These are phyloP conservation scores for Patagioenas fasciata DNA, from an alignment of 2,113 vertebrate genomes.

Conservation along the genomic window DNA sequence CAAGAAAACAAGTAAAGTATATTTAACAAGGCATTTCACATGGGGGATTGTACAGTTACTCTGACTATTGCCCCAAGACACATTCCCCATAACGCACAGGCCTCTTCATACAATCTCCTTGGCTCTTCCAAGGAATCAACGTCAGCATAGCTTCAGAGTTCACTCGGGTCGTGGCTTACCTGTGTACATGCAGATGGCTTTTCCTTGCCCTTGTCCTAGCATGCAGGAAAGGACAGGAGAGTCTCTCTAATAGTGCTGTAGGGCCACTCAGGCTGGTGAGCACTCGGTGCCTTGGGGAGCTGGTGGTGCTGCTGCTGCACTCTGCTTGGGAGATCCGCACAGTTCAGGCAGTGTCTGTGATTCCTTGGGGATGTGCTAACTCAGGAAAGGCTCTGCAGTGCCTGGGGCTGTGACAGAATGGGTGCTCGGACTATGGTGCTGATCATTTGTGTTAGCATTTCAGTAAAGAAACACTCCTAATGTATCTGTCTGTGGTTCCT, in stretches of 20 bases:
- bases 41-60: neutral
- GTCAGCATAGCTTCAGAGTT: neutral
- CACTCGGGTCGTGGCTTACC: neutral
- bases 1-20: neutral
- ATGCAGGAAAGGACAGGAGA: neutral
- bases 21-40: neutral
- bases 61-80: neutral
- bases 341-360: neutral
- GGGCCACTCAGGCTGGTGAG: neutral
- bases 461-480: neutral
- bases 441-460: neutral
- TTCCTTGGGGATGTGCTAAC: neutral
- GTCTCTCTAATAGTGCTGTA: neutral
- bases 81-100: neutral
- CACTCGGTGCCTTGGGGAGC: neutral
- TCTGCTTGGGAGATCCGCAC: neutral
- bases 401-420: neutral
- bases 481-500: neutral
- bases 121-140: neutral
- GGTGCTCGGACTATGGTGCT: neutral
- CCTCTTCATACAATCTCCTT: neutral
- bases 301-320: neutral
- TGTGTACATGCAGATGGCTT: rapidly evolving
- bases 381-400: neutral
- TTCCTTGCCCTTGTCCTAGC: neutral